Percentiles rank a stretch among this genome's conserved stretches.
Evolutionary conservation across 2,797 vertebrate genomes (phyloP).

Genomic region (Cygnus olor): DNA sequence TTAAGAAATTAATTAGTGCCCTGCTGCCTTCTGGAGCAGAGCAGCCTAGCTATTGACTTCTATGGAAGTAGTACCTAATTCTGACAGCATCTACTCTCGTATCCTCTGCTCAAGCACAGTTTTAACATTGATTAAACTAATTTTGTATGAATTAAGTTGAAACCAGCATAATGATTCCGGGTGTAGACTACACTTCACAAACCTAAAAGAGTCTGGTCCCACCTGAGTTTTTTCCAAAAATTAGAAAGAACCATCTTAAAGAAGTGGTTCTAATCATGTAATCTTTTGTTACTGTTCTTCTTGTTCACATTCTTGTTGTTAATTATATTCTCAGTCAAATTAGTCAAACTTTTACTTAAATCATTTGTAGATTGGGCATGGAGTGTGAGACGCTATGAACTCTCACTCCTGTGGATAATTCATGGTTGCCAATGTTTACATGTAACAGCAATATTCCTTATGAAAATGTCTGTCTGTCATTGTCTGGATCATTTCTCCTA

Average conservation of each 20-base stretch:
- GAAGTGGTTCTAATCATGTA: not conserved
- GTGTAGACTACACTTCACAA: not conserved
- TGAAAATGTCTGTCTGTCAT: not conserved
- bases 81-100: not conserved
- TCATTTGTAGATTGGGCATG: not conserved
- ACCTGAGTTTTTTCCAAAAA: not conserved
- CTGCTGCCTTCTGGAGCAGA: not conserved
- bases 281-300: not conserved
- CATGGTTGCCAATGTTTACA: not conserved
- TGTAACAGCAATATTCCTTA: not conserved
- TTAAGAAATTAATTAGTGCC: not conserved
- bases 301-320: not conserved
- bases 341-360: not conserved
- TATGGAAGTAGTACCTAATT: not conserved
- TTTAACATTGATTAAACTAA: not conserved
- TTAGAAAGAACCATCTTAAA: not conserved
- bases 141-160: not conserved
- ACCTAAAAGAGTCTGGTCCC: not conserved
- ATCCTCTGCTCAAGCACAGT: not conserved
- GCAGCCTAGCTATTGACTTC: not conserved
- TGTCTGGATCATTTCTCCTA: not conserved
- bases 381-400: not conserved
- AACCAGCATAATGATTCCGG: not conserved
- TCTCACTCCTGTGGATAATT: not conserved
- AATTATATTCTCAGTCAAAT: not conserved